Percentiles rank a stretch among this genome's conserved stretches.
These are phyloP conservation scores for Tachina grossa DNA, from an alignment of 2,888 invertebrate species.

Conservation along the genomic window DNA sequence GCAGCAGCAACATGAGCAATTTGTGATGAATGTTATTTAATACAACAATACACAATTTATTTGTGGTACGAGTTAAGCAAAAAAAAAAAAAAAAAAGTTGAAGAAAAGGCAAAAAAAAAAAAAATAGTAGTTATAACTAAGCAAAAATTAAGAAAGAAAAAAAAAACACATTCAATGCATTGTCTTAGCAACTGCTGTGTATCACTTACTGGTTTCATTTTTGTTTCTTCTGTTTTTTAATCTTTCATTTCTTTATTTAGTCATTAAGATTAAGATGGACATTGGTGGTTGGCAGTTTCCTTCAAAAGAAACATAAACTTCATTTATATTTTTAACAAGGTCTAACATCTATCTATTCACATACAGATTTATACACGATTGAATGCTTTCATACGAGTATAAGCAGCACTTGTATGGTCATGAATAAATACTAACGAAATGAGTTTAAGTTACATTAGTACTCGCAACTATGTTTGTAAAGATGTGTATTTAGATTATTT, in stretches of 20 bases:
- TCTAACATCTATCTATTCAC: slow-evolving; percentile 37
- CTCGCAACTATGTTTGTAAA: slow-evolving; percentile 18
- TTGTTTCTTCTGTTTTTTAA: slow-evolving; percentile 1
- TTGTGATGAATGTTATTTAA: slow-evolving; percentile 71
- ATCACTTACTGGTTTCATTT: slow-evolving; percentile 25
- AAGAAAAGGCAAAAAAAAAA: slow-evolving; percentile 6
- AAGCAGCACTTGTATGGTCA: slow-evolving; percentile 55
- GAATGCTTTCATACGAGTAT: not conserved
- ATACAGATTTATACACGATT: not conserved
- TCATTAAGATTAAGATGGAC: slow-evolving; percentile 60
- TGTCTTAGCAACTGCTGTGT: slow-evolving; percentile 45
- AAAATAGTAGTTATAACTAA: too few relatives aligned
- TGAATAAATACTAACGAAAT: slow-evolving; percentile 46
- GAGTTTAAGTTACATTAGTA: slow-evolving; percentile 40
- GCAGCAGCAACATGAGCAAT: slow-evolving; percentile 61
- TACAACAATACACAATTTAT: slow-evolving; percentile 54
- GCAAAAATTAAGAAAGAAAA: slow-evolving; percentile 6
- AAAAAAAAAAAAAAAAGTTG: slow-evolving; percentile 17
- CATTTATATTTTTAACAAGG: slow-evolving; percentile 58
- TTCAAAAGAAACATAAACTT: slow-evolving; percentile 49
- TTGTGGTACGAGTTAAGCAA: not conserved
- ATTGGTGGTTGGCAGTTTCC: slow-evolving; percentile 50
- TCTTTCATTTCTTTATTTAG: slow-evolving; percentile 59
- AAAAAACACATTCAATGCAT: not conserved
- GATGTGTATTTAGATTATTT: not conserved